Evolutionary conservation across 2,797 vertebrate genomes (phyloP), one percentile per base, ranked within the genome.

Genomic region (Hippocampus kuda): DNA sequence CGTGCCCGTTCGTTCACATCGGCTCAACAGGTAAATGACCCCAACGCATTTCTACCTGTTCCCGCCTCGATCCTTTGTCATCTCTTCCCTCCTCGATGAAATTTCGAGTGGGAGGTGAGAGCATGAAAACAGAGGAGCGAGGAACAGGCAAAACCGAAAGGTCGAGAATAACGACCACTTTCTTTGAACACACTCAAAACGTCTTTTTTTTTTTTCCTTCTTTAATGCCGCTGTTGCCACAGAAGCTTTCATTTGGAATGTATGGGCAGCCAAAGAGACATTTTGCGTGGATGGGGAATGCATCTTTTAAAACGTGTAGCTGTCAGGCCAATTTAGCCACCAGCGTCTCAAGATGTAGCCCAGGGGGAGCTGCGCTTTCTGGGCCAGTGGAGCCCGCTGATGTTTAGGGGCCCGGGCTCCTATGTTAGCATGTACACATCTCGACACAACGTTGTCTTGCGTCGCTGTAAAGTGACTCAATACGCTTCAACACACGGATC

Each of bases 301-400:
- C 82, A 77, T 88, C 81, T 77, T 87, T 83, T 85, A 85, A 88
- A 87, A 78, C 79, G 82, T 86, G 87, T 89, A 83, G 83, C 89
- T 89, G 88, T 88, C 90, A 89, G 74, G 85, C 85, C 75, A 68
- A 77, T 79, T 90, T 85, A 90, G 76, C 82, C 78, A 84, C 79
- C 81, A 86, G 79, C 75, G 64, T 82, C 75, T 80, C 79, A 86
- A 38, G 83, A 87, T 60, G 48, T 67, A 81, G 81, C 87, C 88
- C 76, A 77, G 65, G 76, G 89, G 88, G 78, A 83, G 73, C 79
- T 83, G 79, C 85, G 82, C 79, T 88, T 89, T 89, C 88, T 90
- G 84, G 83, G 82, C 86, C 89, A 84, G 65, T 86, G 81, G 72
- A 85, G 84, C 79, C 81, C 59, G 57, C 76, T 85, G 87, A 84